phyloP scores from a whole-genome alignment of 2,888 invertebrate species.

The Andrena haemorrhoa region DNA sequence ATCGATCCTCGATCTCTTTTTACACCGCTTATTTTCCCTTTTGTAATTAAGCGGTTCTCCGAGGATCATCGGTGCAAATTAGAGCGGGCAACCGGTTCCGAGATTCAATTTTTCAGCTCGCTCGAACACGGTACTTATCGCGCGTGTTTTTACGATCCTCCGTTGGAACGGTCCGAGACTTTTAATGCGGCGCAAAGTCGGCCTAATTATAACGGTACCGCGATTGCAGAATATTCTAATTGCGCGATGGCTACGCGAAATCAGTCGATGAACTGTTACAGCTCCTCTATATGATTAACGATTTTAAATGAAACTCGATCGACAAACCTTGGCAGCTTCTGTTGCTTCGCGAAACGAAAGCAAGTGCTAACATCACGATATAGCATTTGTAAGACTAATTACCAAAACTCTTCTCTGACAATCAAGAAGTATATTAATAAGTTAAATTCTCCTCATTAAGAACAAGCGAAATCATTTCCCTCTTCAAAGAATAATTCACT shows the following conservation, averaged over 20 bases:
- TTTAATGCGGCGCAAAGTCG: slow-evolving; percentile 38
- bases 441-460: too few species aligned
- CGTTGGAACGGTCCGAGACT: slow-evolving; percentile 29
- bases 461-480: too few species aligned
- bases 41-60: slow-evolving; percentile 15
- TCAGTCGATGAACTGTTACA: not conserved
- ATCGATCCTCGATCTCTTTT: too few species aligned
- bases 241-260: not conserved
- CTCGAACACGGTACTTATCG: slow-evolving; percentile 25
- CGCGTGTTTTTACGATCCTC: slow-evolving; percentile 2
- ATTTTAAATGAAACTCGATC: too few species aligned
- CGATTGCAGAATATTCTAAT: slow-evolving; percentile 51
- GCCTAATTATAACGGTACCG: slow-evolving; percentile 59
- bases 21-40: not conserved
- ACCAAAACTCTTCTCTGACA: too few species aligned
- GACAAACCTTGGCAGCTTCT: too few species aligned
- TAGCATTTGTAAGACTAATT: too few species aligned
- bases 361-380: too few species aligned
- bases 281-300: not conserved
- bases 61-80: slow-evolving; percentile 13
- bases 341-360: too few species aligned
- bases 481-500: too few species aligned
- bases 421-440: too few species aligned
- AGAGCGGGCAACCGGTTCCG: slow-evolving; percentile 38
- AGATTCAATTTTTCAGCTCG: slow-evolving; percentile 30